phyloP scores from a whole-genome alignment of 2,113 vertebrate genomes.

The Carassius auratus region DNA sequence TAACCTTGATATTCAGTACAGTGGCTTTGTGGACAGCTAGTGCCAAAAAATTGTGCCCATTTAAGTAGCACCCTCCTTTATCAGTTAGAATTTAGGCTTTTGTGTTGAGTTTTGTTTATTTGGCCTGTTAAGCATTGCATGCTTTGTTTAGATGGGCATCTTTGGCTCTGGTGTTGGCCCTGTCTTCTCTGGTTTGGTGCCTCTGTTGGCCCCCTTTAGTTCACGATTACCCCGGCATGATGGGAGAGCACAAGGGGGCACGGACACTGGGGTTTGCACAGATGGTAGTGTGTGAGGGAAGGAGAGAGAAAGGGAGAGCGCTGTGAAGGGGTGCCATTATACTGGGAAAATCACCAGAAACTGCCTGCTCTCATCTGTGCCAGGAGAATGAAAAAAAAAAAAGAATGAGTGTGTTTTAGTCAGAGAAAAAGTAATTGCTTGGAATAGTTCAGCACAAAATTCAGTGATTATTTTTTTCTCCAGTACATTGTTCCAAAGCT shows the following conservation, averaged over 20 bases:
- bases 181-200: background rate
- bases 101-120: background rate
- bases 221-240: slow-evolving; percentile 18
- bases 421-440: background rate
- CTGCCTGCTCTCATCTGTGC: background rate
- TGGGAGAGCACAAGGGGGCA: slow-evolving; percentile 4
- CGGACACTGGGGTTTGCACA: slow-evolving; percentile 37
- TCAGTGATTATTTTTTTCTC: background rate
- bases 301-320: background rate
- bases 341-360: slow-evolving; percentile 28
- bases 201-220: slow-evolving; percentile 29
- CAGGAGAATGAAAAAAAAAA: slow-evolving; percentile 8
- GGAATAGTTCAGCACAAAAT: background rate
- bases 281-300: slow-evolving; percentile 27
- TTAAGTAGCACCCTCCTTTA: background rate
- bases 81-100: background rate
- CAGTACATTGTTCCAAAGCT: background rate
- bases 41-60: background rate
- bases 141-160: slow-evolving; percentile 23
- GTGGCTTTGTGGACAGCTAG: background rate
- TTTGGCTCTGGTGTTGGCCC: background rate
- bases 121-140: background rate
- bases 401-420: background rate
- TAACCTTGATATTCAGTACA: background rate
- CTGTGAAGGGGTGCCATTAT: slow-evolving; percentile 26